Evolutionary conservation across 2,113 vertebrate species (phyloP).

Genomic region (Suncus etruscus): DNA sequence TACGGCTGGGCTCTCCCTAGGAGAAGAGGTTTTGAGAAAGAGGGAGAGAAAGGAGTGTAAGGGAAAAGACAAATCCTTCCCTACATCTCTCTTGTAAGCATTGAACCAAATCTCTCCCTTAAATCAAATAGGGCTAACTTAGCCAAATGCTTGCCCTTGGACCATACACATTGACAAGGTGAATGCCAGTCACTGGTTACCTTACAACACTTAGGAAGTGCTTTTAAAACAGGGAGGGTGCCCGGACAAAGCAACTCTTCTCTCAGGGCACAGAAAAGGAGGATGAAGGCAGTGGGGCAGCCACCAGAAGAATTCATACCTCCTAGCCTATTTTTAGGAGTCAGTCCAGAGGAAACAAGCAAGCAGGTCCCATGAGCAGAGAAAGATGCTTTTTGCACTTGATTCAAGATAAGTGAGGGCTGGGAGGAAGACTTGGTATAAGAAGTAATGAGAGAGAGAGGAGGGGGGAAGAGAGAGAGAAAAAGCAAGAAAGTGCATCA

Average conservation of each 20-base stretch:
- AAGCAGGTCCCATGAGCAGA: neutral
- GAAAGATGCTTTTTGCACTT: slow-evolving; percentile 27
- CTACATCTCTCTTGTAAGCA: neutral
- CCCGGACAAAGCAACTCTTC: neutral
- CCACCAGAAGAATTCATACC: neutral
- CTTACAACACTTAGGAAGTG: slow-evolving; percentile 20
- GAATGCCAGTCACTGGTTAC: neutral
- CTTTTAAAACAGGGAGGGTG: neutral
- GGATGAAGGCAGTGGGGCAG: neutral
- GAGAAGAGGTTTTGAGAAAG: no score
- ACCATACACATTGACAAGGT: slow-evolving; percentile 12
- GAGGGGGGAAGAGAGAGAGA: no score
- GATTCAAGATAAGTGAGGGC: neutral
- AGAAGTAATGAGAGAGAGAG: neutral
- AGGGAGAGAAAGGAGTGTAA: neutral
- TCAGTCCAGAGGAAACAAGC: slow-evolving; percentile 33
- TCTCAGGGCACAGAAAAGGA: neutral
- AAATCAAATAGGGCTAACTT: neutral
- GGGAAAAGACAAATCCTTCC: neutral
- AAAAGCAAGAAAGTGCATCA: no score
- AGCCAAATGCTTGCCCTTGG: neutral
- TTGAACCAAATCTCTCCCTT: slow-evolving; percentile 28
- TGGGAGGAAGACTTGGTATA: neutral
- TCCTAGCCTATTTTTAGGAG: neutral
- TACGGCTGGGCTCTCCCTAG: neutral